phyloP scores from a whole-genome alignment of 2,888 invertebrate genomes.

The Coelopa pilipes region DNA sequence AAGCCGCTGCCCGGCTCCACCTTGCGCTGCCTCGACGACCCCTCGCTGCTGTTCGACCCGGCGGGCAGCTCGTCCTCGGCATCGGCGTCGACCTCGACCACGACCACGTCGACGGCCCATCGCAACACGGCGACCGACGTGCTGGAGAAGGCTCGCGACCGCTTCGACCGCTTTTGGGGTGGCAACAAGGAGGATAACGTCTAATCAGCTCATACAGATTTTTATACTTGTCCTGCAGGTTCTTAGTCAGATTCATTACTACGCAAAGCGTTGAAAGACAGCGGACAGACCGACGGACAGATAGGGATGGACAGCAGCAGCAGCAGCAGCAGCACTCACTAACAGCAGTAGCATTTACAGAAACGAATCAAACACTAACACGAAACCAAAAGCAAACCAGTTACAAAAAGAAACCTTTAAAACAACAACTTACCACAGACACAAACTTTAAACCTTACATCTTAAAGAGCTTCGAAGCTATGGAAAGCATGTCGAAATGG shows the following conservation, averaged over 20 bases:
- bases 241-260: constrained; percentile 44
- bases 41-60: constrained; percentile 67
- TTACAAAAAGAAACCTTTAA: not conserved
- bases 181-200: constrained; percentile 74
- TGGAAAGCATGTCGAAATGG: too few relatives aligned
- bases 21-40: constrained; percentile 70
- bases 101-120: constrained; percentile 57
- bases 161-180: constrained; percentile 88
- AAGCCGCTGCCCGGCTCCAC: constrained; percentile 69
- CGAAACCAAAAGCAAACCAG: not conserved
- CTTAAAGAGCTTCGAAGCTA: constrained; percentile 26
- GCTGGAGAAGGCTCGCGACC: constrained; percentile 82
- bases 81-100: constrained; percentile 50
- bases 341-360: not conserved
- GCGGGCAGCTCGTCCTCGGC: constrained; percentile 42
- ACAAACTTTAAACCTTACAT: constrained; percentile 18
- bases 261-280: not conserved
- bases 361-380: constrained; percentile 8
- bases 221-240: constrained; percentile 41
- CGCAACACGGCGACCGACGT: constrained; percentile 74
- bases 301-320: constrained; percentile 17
- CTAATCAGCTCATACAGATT: constrained; percentile 49
- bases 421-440: constrained; percentile 10
- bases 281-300: not conserved
- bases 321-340: not conserved